Evolutionary conservation across 1,140 invertebrate species (phyloP).

Genomic region (Caenorhabditis inopinata): DNA sequence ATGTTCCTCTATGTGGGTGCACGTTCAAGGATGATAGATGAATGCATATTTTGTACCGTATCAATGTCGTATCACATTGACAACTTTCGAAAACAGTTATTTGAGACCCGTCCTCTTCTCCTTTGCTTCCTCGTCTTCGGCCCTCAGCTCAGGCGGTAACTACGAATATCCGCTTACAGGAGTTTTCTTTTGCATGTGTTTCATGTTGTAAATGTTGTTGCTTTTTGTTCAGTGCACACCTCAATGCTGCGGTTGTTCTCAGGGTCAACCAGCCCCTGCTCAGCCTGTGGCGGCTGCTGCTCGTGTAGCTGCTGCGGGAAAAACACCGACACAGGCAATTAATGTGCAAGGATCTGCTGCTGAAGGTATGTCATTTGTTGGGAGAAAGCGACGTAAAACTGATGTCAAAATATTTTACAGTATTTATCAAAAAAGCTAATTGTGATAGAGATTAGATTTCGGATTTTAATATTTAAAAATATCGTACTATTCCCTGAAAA

Average conservation of each 20-base stretch:
- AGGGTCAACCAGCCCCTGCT: neutral
- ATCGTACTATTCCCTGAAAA: too few species aligned
- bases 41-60: too few species aligned
- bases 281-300: slow-evolving; percentile 2
- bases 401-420: too few species aligned
- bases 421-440: too few species aligned
- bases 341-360: neutral
- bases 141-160: neutral
- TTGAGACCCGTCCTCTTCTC: neutral
- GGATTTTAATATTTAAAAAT: too few species aligned
- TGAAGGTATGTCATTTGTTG: slow-evolving; percentile 29
- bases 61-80: neutral
- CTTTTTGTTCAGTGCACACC: slow-evolving; percentile 18
- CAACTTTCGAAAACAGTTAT: neutral
- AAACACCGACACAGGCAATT: slow-evolving; percentile 25
- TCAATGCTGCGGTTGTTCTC: slow-evolving; percentile 28
- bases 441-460: too few species aligned
- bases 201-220: slow-evolving; percentile 26
- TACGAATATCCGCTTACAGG: neutral
- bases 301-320: slow-evolving; percentile 39
- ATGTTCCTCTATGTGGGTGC: slow-evolving; percentile 3
- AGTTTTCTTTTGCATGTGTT: neutral
- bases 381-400: too few species aligned
- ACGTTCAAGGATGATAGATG: neutral
- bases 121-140: neutral